Base-by-base conservation (phyloP, 1,140 invertebrate genomes). In the Glossosoma conforme region DNA sequence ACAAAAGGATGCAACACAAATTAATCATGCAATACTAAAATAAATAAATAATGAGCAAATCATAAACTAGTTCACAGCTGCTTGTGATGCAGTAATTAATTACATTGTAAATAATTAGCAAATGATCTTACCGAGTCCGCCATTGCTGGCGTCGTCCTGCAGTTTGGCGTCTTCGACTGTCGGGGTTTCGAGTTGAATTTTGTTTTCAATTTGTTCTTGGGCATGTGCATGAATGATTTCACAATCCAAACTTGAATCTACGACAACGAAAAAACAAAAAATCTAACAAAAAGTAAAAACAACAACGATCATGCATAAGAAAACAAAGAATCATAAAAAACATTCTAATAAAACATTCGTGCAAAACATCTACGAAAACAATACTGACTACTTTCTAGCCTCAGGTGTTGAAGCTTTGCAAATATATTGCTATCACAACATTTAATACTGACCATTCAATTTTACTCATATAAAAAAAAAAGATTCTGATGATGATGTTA, bases 171-270 rank as follows among this genome's bases (percentile, higher is more conserved):
- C 70, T 67, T 72, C 70, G 43, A 67, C 64, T 50, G 67, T 70
- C 47, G 44, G 56, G 30, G 35, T 50, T 33, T 54, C 55, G 21
- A 69, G 61, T 62, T 69, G 65, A 38, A 70, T 61, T 52, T 72
- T 70, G 61, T 77, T 71, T 65, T 75, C 72, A 60, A 68, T 69
- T 61, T 72, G 67, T 60, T 69, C 68, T 64, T 76, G 67, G 60
- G 63, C 63, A 54, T 64, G 72, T 58, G 77, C 75, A 70, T 79
- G 77, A 65, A 74, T 71, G 61, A 77, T 75, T 66, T 76, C 77
- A 43, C 76, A 70, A 60, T 79, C 78, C 68, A 79, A 72, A 65
- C 75, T 75, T 61, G 75, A 74, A 67, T 79, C 77, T 79, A 68
- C 44, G 58, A 63, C 47, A 52, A 52, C n/a, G 58, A 57, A 60